Evolutionary conservation across 64 coral and sea anemone species (phyloP), one percentile per base, ranked within the genome.

Genomic region (Exaiptasia diaphana): DNA sequence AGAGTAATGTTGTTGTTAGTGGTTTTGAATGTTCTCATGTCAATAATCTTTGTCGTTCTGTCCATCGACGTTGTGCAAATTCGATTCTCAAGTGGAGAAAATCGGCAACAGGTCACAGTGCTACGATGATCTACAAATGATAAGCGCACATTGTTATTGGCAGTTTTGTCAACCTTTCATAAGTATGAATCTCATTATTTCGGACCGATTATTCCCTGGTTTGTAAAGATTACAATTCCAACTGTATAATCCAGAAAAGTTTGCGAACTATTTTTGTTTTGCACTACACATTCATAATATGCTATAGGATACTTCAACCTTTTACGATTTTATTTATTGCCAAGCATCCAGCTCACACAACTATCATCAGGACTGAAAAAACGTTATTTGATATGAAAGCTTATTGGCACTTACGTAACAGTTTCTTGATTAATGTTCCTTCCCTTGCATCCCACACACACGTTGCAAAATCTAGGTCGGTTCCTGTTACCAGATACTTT

Each of bases 61-160:
- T 99, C 95, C 95, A 99, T 99, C 43, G 95, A 99, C 23, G 95
- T 99, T 22, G 90, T 77, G 38, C 89, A 92, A 73, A 99, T 93
- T 1, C 89, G 85, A 73, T 92, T 56, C 45, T 99, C 78, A 27
- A 29, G 73, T 35, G 89, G 95, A 54, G 89, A 83, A 88, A 99
- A 99, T 34, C 85, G 85, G 23, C 90, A 99, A 77, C 95, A 92
- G 37, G 95, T 99, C 29, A 99, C 76, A 32, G 95, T 99, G 42
- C 85, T 99, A 44, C 84, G 88, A 71, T 99, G 90, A 77, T 82
- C 75, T 81, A 26, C 54, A 29, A 20, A 41, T 79, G 50, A 48
- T 29, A 35, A 69, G n/a, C n/a, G n/a, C n/a, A n/a, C n/a, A n/a
- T 20, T 4, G 70, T 27, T 15, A 65, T 34, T 34, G 17, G 25